Base-by-base conservation (phyloP, 2,797 vertebrate genomes). In the Hypotaenidia philippensis region DNA sequence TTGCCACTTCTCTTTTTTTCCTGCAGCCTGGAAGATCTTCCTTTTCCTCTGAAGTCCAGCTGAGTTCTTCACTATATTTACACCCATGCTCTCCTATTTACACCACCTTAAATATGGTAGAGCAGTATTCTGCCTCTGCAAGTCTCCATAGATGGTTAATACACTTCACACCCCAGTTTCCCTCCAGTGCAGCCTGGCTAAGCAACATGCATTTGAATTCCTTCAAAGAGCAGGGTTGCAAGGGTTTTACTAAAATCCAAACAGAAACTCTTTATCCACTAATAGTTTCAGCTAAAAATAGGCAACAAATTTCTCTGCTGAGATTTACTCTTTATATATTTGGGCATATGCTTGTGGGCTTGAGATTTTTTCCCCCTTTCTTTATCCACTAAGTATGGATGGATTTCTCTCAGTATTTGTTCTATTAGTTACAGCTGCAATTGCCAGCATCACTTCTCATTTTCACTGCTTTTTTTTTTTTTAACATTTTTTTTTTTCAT, bases 281-380 rank as follows among this genome's bases (percentile, higher is more conserved):
- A 83, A 79, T 60, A 90, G 80, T 79, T 92, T 76, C 77, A 87
- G 80, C 80, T 94, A 95, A 96, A 94, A 95, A 95, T 90, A 97
- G 90, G 70, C 70, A 84, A 76, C 66, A 82, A 76, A 59, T 94
- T 86, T 93, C 85, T 87, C 66, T 89, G 92, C 70, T 56, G 75
- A 90, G 86, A 87, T 87, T 92, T 95, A 70, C n/a, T 87, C 77
- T 88, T 81, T 60, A 34, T 74, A 57, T 56, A 45, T 63, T 81
- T 26, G 29, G 47, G 34, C 34, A 69, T 76, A 55, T 41, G 76
- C 49, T 83, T 57, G 75, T 31, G 59, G 70, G 22, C 72, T 93
- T 79, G 57, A 83, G 87, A n/a, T 71, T 44, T 72, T 72, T 66
- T 41, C 38, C 38, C 44, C 36, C 38, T 69, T 61, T 36, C 74